phyloP scores from a whole-genome alignment of 2,888 invertebrate genomes.

The Rhimphoctona megacephalus region DNA sequence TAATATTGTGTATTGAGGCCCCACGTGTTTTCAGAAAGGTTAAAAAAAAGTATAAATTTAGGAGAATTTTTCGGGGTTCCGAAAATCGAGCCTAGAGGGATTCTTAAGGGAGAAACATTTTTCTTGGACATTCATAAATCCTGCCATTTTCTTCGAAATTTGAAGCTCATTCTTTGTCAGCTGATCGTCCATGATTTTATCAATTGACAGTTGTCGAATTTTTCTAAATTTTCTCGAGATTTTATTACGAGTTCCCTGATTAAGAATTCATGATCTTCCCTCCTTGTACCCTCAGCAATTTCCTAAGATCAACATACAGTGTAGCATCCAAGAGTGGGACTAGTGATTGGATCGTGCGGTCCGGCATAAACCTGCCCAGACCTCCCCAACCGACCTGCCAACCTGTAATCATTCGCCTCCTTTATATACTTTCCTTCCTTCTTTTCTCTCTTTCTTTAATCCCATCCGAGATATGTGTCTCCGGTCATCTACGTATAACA shows the following conservation, averaged over 20 bases:
- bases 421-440: constrained; percentile 26
- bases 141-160: neutral
- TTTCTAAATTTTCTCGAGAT: neutral
- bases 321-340: constrained; percentile 33
- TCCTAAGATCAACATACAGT: constrained; percentile 27
- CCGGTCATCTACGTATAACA: neutral
- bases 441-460: constrained; percentile 25
- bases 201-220: neutral
- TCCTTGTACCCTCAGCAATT: constrained; percentile 21
- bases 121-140: neutral
- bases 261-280: neutral
- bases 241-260: neutral
- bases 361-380: constrained; percentile 27
- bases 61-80: neutral
- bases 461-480: constrained; percentile 15
- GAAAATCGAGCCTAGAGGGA: neutral
- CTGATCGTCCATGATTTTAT: neutral
- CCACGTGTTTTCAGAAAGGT: neutral
- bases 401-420: constrained; percentile 59
- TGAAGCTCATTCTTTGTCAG: neutral
- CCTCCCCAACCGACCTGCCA: constrained; percentile 43
- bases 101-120: neutral
- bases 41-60: neutral
- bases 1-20: neutral
- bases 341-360: constrained; percentile 50